phyloP scores from a whole-genome alignment of 2,888 invertebrate species.

The Lepidonotus clava region DNA sequence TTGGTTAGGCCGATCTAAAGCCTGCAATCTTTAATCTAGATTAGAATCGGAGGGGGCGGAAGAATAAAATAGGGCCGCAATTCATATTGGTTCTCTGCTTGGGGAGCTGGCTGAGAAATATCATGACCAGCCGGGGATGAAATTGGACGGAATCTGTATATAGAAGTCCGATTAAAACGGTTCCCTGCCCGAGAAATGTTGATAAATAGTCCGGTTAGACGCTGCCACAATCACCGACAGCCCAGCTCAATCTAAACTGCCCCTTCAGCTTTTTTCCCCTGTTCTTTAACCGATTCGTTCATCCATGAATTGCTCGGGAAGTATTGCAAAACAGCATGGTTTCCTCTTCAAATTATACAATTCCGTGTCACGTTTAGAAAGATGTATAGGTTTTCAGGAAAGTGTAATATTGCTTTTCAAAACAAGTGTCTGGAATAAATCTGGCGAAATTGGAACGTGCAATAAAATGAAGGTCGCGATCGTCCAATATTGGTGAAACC shows the following conservation, averaged over 20 bases:
- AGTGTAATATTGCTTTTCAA: too few species aligned
- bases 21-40: constrained; percentile 34
- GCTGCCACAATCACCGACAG: not conserved
- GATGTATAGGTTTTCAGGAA: too few species aligned
- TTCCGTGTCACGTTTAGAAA: too few species aligned
- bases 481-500: too few species aligned
- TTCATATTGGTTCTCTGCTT: not conserved
- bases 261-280: not conserved
- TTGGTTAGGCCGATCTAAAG: constrained; percentile 2
- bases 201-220: constrained; percentile 1
- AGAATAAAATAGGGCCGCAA: not conserved
- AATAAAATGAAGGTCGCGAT: too few species aligned
- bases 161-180: constrained; percentile 3
- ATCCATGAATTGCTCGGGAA: too few species aligned
- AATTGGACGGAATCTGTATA: constrained; percentile 24
- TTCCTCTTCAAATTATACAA: too few species aligned
- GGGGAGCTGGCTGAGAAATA: constrained; percentile 16
- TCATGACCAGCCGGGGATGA: constrained; percentile 33
- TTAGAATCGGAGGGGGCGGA: constrained; percentile 10
- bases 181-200: not conserved
- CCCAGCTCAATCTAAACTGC: not conserved
- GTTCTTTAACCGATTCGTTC: too few species aligned
- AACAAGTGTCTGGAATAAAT: too few species aligned
- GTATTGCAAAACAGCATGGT: too few species aligned
- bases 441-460: too few species aligned